Evolutionary conservation across 2,113 vertebrate genomes (phyloP).

Genomic region (Charadrius vociferus): DNA sequence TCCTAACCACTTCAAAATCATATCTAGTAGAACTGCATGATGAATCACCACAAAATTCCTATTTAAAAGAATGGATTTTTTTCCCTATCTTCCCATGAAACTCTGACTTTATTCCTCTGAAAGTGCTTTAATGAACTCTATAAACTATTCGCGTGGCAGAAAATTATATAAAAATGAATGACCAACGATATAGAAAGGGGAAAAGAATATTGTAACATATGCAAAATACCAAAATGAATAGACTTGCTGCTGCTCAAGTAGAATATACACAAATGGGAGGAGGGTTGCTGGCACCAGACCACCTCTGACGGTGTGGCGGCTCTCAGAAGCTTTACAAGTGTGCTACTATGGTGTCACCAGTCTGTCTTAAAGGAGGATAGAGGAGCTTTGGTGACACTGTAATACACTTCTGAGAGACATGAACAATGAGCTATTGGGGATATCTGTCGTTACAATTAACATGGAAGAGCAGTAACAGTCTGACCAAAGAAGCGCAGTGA

Average conservation of each 20-base stretch:
- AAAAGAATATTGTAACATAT: not conserved
- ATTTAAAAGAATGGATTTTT: slow-evolving; percentile 27
- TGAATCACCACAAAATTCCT: slow-evolving; percentile 13
- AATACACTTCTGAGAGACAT: not conserved
- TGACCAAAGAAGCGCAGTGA: not conserved
- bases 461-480: not conserved
- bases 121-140: slow-evolving; percentile 24
- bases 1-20: slow-evolving; percentile 40
- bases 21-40: not conserved
- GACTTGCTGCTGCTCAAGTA: not conserved
- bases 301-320: fast-evolving
- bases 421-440: not conserved
- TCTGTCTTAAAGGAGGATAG: not conserved
- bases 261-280: not conserved
- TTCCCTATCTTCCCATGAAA: not conserved
- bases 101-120: slow-evolving; percentile 10
- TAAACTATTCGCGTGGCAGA: not conserved
- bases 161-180: not conserved
- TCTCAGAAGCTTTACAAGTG: not conserved
- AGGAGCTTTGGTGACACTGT: not conserved
- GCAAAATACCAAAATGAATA: not conserved
- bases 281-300: not conserved
- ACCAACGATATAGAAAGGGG: not conserved
- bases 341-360: not conserved
- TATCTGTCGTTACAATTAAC: not conserved